Evolutionary conservation across 2,888 invertebrate species (phyloP), one percentile per base, ranked within the genome.

Genomic region (Ichneumon xanthorius): DNA sequence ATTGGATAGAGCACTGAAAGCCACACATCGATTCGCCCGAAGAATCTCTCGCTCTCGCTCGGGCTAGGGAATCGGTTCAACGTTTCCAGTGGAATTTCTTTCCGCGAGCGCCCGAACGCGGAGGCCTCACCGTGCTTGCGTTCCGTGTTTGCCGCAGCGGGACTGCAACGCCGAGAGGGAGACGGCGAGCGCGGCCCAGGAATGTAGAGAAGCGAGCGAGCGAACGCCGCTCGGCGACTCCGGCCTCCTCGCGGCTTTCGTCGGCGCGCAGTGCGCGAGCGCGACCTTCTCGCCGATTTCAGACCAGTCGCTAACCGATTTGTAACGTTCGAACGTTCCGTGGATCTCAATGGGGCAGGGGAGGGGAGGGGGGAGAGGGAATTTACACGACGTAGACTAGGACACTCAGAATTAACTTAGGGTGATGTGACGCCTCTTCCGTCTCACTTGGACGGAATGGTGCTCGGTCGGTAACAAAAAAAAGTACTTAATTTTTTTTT

Each of bases 61-160:
- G 53, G 71, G 63, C 63, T 80, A 85, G 78, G 45, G 75, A 85
- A 85, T 85, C 85, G 85, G 85, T 85, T 85, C 85, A 85, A 85
- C 85, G 85, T 85, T 85, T 85, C 85, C 85, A 81, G 81, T 85
- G 85, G 85, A 85, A 85, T 85, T 85, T 85, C 85, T 85, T 85
- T 85, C 85, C 85, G 85, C 48, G 85, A 63, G 63, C 63, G 63
- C 63, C 45, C 45, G 63, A 63, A 63, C 63, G 63, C 26, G 53
- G 53, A 26, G 48, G 71, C 40, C 81, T 61, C 84, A 50, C 77
- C 76, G 65, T 67, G 55, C 45, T 63, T 22, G 72, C 26, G 50
- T 63, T 40, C 63, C 45, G 48, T 72, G 80, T 40, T 63, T 48
- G 45, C 45, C 45, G 84, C 75, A 73, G 72, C 78, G 37, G 81